Evolutionary conservation across 64 coral and sea anemone genomes (phyloP), one percentile per base, ranked within the genome.

Genomic region (Porites lutea): DNA sequence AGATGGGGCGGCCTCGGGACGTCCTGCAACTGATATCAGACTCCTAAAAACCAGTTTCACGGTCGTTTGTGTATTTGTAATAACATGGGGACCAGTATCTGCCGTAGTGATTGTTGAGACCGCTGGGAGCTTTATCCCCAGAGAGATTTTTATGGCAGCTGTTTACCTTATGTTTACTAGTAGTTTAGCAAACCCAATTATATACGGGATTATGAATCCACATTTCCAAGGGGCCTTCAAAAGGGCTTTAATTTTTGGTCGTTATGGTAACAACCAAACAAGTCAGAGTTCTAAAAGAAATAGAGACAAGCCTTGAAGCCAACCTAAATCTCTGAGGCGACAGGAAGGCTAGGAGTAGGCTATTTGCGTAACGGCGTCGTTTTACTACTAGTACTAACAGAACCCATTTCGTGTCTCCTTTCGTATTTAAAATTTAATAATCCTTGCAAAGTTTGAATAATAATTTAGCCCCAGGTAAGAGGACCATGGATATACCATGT

Each of bases 91-190:
- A 6, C 92, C 92, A 0, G 92, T 93, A 3, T 93, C 72, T 72
- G 14, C 73, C 1, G 85, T 79, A 7, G 91, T 83, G 13, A 70
- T 88, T 37, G 76, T 59, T 13, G 85, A 93, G 75, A 19, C 71
- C n/a, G 76, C 86, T 16, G 92, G 92, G 0, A 59, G 65, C 12
- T 2, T 37, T 7, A 50, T 79, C 15, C 76, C 60, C 47, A 88
- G 92, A 37, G 52, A 68, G n/a, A 46, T 93, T 13, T 77, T 53
- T 46, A 82, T 69, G 63, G 52, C 72, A 12, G 92, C 68, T 27
- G 74, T 88, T 49, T 79, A 88, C 75, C 77, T 93, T 18, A 93
- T 93, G 91, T 93, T 93, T 49, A 49, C 54, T 20, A 88, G 92
- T 52, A 79, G 92, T 74, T 16, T 88, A 12, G 65, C 74, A 48